phyloP scores from a whole-genome alignment of 2,888 invertebrate species.

The Choreutis nemorana region DNA sequence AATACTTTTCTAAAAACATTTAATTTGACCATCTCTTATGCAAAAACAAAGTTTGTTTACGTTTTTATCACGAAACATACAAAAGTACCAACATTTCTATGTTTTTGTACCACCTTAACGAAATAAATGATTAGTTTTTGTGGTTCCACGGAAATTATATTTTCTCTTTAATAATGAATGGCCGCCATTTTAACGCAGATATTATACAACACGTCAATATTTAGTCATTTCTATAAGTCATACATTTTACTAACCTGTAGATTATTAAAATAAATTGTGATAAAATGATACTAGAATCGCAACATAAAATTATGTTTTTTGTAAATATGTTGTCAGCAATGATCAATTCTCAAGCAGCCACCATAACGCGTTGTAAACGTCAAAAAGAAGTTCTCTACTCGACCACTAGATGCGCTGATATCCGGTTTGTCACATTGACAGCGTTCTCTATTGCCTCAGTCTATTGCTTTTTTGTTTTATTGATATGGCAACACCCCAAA shows the following conservation, averaged over 20 bases:
- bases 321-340: slow-evolving; percentile 62
- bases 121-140: slow-evolving; percentile 12
- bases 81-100: slow-evolving; percentile 17
- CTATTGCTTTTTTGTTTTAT: slow-evolving; percentile 5
- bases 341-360: slow-evolving; percentile 47
- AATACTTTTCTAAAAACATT: too few species aligned
- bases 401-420: slow-evolving; percentile 4
- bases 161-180: slow-evolving; percentile 10
- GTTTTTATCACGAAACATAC: slow-evolving; percentile 18
- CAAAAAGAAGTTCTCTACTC: slow-evolving; percentile 6
- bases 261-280: slow-evolving; percentile 15
- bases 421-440: slow-evolving; percentile 1
- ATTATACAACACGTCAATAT: background rate
- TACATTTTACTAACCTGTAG: slow-evolving; percentile 24
- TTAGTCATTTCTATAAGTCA: slow-evolving; percentile 8
- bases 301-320: slow-evolving; percentile 32
- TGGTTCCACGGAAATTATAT: slow-evolving; percentile 1
- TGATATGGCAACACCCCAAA: background rate
- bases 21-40: too few species aligned
- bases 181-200: slow-evolving; percentile 14
- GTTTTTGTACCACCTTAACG: slow-evolving; percentile 25
- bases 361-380: slow-evolving; percentile 38
- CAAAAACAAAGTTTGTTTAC: slow-evolving; percentile 17
- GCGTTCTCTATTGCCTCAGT: slow-evolving; percentile 11
- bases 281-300: slow-evolving; percentile 39